Base-by-base conservation (phyloP, 2,113 vertebrate genomes). In the Leptobrachium leishanense region DNA sequence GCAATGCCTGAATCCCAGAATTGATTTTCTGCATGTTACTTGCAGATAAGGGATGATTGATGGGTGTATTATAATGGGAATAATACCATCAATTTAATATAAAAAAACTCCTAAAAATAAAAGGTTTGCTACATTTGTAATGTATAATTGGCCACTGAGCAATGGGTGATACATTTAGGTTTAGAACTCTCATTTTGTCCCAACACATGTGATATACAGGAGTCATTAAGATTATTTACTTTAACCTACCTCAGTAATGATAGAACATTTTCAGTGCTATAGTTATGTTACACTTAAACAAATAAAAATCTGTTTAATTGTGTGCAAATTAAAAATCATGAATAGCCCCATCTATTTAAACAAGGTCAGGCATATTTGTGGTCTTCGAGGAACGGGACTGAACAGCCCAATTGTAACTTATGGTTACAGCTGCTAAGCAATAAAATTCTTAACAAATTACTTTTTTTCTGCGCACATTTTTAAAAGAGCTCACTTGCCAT, bases 381-480 rank as follows among this genome's bases (percentile, higher is more conserved):
- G 77, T 79, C 77, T 79, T 73, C 55, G 42, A 73, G 78, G 76
- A 79, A 68, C 68, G 78, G 64, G 73, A 65, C 43, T 81, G 54
- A 81, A 81, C 72, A 74, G 72, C 53, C 71, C 78, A 68, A 59
- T 74, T 74, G 78, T 74, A 74, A 55, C 63, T 67, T 73, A 80
- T 80, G 77, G 72, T 81, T 81, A 74, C 78, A 74, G 72, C 72
- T 81, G 71, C 71, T 74, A 50, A 81, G 64, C 59, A 74, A 81
- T 79, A 79, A 79, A 66, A 79, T 81, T 81, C 78, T 81, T 74
- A 81, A 74, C 72, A 81, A 81, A 81, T 81, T 74, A 81, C 71
- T 68, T 81, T 76, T 55, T 79, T 81, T 74, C 77, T 67, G n/a
- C 74, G 50, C 72, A 68, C 72, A 62, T 74, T 73, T 74, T 69